Conservation (phyloP, 2,113 vertebrate species). For the Hirundichthys speculiger region DNA sequence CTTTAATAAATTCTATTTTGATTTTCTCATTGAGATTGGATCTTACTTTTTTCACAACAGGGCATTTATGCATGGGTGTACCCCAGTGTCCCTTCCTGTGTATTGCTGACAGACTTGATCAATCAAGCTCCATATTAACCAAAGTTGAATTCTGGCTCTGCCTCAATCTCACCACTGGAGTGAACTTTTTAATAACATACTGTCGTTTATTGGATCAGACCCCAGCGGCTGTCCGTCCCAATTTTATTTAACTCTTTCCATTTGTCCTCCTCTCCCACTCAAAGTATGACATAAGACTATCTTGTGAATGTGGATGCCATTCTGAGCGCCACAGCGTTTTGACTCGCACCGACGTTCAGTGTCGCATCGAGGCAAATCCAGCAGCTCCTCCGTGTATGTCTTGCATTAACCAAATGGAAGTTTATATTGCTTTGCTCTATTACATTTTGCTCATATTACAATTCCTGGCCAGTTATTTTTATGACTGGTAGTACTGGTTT, state of each 20-base stretch:
- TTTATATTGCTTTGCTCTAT: not conserved
- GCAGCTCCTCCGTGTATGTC: not conserved
- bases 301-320: constrained; percentile 16
- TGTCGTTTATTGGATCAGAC: constrained; percentile 58
- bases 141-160: constrained; percentile 37
- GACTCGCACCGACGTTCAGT: constrained; percentile 2
- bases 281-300: constrained; percentile 32
- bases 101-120: constrained; percentile 37
- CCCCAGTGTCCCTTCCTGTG: too few species aligned
- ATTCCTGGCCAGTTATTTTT: not conserved
- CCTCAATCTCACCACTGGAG: constrained; percentile 53
- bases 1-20: too few species aligned
- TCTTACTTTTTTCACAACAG: too few species aligned
- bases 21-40: too few species aligned
- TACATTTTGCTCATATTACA: too few species aligned
- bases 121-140: constrained; percentile 51
- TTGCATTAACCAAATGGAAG: constrained; percentile 1
- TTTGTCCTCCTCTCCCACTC: constrained; percentile 27
- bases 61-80: too few species aligned
- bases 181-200: constrained; percentile 56
- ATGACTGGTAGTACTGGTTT: constrained; percentile 5
- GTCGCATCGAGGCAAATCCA: not conserved
- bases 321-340: too few species aligned
- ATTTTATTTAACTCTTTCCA: constrained; percentile 37
- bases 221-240: constrained; percentile 48